phyloP scores from a whole-genome alignment of 2,888 invertebrate species.

The Cyclophora punctaria region DNA sequence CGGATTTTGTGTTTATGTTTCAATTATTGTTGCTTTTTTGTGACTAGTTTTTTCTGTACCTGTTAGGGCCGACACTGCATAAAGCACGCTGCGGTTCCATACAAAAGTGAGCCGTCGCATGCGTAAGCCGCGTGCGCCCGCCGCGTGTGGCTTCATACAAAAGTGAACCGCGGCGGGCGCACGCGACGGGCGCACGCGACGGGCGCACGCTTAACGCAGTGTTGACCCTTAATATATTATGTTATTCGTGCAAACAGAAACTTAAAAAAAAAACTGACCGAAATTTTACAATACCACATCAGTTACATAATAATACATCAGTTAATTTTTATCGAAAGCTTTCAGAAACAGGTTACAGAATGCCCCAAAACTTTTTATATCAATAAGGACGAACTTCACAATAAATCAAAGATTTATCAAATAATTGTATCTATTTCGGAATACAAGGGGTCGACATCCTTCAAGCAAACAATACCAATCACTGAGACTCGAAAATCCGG shows the following conservation, averaged over 20 bases:
- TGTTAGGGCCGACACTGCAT: too few relatives aligned
- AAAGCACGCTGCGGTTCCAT: too few relatives aligned
- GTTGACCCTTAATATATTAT: background rate
- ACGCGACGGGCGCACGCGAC: too few relatives aligned
- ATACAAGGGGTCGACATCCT: conserved; percentile 15
- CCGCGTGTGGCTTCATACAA: too few relatives aligned
- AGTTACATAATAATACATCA: too few relatives aligned
- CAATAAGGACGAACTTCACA: conserved; percentile 12
- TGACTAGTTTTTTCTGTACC: background rate
- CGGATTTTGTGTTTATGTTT: too few relatives aligned
- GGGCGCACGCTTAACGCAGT: too few relatives aligned
- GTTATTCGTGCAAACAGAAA: background rate
- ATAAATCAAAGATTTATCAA: conserved; percentile 36
- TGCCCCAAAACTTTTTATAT: background rate
- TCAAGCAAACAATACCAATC: conserved; percentile 66
- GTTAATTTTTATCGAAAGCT: background rate
- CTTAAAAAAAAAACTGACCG: too few relatives aligned
- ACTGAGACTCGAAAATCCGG: conserved; percentile 66
- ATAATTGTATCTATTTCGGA: conserved; percentile 53
- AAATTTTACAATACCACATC: too few relatives aligned
- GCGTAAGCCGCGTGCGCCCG: too few relatives aligned
- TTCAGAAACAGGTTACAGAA: background rate
- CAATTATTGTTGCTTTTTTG: conserved; percentile 2
- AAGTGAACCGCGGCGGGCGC: too few relatives aligned
- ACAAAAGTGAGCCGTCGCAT: too few relatives aligned